Evolutionary conservation across 2,113 vertebrate genomes (phyloP).

Genomic region (Gymnorhina tibicen): DNA sequence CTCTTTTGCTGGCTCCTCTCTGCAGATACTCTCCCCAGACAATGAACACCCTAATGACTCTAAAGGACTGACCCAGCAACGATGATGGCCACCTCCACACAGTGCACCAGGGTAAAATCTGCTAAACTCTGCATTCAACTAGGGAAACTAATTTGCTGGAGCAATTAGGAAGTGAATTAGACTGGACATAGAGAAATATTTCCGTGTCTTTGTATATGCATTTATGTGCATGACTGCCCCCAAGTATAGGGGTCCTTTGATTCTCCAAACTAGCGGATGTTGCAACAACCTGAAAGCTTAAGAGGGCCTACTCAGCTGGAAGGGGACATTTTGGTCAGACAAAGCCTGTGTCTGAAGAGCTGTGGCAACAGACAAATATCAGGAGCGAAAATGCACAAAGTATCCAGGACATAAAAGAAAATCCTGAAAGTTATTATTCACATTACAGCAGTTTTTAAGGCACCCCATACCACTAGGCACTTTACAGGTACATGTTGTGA

Average conservation of each 20-base stretch:
- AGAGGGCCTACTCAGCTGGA: not conserved
- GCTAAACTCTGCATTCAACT: not conserved
- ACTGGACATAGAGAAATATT: not conserved
- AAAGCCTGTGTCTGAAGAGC: not conserved
- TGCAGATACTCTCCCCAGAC: not conserved
- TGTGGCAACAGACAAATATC: not conserved
- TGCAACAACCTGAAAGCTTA: slow-evolving; percentile 7
- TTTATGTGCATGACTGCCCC: slow-evolving; percentile 43
- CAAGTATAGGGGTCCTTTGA: slow-evolving; percentile 13
- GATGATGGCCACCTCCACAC: not conserved
- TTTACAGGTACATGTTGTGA: not conserved
- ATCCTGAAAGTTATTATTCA: not conserved
- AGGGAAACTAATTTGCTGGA: not conserved
- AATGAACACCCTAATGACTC: not conserved
- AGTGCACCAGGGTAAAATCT: not conserved
- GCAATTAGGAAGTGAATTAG: slow-evolving; percentile 53
- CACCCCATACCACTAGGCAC: not conserved
- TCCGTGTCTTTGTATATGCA: slow-evolving; percentile 34
- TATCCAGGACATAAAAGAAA: not conserved
- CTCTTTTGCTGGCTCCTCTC: not conserved
- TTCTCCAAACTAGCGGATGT: not conserved
- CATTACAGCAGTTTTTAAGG: not conserved
- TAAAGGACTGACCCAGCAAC: not conserved
- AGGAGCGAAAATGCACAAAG: not conserved
- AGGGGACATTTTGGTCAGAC: slow-evolving; percentile 3